Conservation (phyloP, 2,797 vertebrate genomes). For the Lepilemur septentrionalis region DNA sequence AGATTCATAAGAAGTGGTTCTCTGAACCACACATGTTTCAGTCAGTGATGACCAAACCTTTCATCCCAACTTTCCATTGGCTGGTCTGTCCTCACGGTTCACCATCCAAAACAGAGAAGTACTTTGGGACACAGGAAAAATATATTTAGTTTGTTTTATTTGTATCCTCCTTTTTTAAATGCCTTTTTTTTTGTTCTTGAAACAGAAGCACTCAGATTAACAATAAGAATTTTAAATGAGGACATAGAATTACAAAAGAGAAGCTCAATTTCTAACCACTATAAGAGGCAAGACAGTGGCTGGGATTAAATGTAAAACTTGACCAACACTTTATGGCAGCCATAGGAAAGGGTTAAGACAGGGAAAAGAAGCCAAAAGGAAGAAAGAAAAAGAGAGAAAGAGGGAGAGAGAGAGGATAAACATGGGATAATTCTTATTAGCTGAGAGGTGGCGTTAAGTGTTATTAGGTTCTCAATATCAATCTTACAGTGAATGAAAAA, state of each 20-base stretch:
- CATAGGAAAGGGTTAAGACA: background rate
- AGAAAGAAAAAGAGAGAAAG: background rate
- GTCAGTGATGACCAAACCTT: background rate
- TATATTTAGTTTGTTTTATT: background rate
- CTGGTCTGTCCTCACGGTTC: background rate
- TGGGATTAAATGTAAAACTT: slow-evolving; percentile 3
- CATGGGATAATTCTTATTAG: background rate
- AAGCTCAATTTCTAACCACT: background rate
- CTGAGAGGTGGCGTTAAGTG: background rate
- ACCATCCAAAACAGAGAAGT: background rate
- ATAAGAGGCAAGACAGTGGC: background rate
- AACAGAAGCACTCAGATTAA: background rate
- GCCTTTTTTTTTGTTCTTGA: background rate
- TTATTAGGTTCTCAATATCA: background rate
- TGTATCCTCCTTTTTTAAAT: background rate
- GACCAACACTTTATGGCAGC: background rate
- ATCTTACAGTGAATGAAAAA: background rate
- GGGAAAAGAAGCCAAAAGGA: background rate
- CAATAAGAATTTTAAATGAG: background rate
- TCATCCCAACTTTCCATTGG: background rate
- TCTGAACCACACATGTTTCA: background rate
- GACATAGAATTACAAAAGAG: background rate
- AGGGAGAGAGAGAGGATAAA: background rate
- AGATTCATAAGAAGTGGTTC: background rate
- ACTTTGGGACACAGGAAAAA: background rate